Base-by-base conservation (phyloP, 2,888 invertebrate species). In the Xylota sylvarum region DNA sequence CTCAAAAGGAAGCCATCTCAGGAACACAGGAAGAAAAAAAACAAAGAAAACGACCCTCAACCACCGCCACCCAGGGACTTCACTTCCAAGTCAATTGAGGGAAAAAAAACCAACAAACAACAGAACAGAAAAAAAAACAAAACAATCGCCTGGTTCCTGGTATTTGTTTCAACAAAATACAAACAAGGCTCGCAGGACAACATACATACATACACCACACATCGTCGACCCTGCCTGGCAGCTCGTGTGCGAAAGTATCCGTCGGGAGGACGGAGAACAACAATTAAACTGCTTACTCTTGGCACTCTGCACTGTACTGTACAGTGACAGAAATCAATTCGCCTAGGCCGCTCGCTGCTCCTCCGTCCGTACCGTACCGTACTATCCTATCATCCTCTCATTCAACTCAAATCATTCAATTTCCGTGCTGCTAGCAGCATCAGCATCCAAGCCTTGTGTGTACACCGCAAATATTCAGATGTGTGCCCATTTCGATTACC, bases 401-500 rank as follows among this genome's bases (percentile, higher is more conserved):
- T 76, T 85, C 76, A 76, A 72, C 73, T 78, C 50, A 37, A 78
- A 86, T 86, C 86, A 86, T 82, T 82, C 86, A 86, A 86, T 86
- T 86, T 86, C 86, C 86, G 62, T 35, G 74, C 85, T 65, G 6
- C 46, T n/a, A n/a, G n/a, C 70, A 81, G 70, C 81, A 64, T 70
- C 70, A 58, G 64, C 67, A 82, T 50, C 56, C n/a, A 4, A 2
- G 10, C 1, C 19, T 52, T 55, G 37, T 55, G 72, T 64, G 19
- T 76, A 70, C 40, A 81, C 76, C 86, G 19, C 82, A 77, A 73
- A 73, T 86, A 86, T 86, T 86, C 82, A 86, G 82, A 86, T 86
- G 73, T 82, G 82, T 82, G 77, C 82, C 86, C 86, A 82, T 86
- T 86, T 82, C 82, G 77, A 82, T 86, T 82, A 82, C 86, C 86